Conservation (phyloP, 1,140 invertebrate genomes). For the Meloidogyne hapla region DNA sequence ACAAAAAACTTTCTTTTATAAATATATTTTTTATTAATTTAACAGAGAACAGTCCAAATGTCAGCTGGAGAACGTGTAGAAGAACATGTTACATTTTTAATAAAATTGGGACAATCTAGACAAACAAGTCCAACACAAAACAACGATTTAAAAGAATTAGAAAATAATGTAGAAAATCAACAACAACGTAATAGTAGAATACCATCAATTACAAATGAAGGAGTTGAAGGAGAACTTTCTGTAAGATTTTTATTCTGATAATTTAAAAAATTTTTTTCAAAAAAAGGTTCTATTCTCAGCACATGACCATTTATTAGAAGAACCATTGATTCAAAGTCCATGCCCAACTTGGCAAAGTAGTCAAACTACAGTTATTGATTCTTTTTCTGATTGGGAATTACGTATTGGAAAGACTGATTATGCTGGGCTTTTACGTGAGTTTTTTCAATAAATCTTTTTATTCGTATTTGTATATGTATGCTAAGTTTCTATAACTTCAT, state of each 20-base stretch:
- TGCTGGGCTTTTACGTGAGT: slow-evolving; percentile 27
- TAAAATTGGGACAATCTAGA: slow-evolving; percentile 23
- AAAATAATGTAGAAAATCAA: neutral
- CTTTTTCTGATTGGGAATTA: slow-evolving; percentile 33
- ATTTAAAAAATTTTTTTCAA: neutral
- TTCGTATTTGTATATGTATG: too few species aligned
- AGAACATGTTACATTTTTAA: slow-evolving; percentile 52
- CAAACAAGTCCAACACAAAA: slow-evolving; percentile 4
- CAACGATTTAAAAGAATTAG: neutral
- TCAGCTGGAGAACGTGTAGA: slow-evolving; percentile 41
- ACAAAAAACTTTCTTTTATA: too few species aligned
- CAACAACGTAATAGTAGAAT: neutral
- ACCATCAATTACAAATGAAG: slow-evolving; percentile 7
- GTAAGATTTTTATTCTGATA: neutral
- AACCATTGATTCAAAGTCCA: neutral
- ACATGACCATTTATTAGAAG: neutral
- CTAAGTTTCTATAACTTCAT: too few species aligned
- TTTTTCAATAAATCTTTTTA: neutral
- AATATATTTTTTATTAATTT: too few species aligned
- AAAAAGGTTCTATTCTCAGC: neutral
- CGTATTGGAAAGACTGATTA: slow-evolving; percentile 30
- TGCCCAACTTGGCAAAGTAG: neutral
- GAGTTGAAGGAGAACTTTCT: neutral
- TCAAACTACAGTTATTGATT: slow-evolving; percentile 1
- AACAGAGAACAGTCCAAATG: slow-evolving; percentile 49